These are phyloP conservation scores for Galemys pyrenaicus DNA, from an alignment of 2,113 vertebrate genomes.

Conservation along the genomic window DNA sequence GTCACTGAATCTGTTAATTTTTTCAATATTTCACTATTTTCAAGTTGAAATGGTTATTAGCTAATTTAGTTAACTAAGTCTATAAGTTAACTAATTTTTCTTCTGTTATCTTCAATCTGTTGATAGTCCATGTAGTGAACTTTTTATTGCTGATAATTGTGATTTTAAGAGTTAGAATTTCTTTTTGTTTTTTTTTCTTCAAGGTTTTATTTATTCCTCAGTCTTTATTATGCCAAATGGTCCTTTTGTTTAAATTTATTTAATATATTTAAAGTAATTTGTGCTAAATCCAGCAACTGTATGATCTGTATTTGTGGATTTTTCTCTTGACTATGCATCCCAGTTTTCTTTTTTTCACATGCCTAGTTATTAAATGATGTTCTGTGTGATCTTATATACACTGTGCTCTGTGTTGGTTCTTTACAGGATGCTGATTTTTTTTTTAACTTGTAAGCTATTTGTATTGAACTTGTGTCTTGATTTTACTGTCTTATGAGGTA, in stretches of 20 bases:
- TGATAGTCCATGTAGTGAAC: neutral
- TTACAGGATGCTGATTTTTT: neutral
- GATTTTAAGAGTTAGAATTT: neutral
- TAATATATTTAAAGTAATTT: neutral
- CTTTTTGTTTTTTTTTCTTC: neutral
- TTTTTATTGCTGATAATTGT: neutral
- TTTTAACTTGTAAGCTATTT: neutral
- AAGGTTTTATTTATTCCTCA: neutral
- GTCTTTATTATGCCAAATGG: neutral
- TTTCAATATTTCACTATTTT: neutral
- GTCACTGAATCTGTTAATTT: neutral
- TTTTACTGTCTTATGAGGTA: neutral
- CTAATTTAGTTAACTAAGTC: too few species aligned
- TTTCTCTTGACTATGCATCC: neutral
- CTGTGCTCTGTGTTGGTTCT: neutral
- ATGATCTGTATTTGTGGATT: neutral
- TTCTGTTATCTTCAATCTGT: neutral
- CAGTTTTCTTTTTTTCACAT: neutral
- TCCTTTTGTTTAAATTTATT: neutral
- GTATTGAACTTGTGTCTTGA: neutral
- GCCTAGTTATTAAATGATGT: neutral
- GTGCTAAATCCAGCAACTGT: neutral
- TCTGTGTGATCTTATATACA: neutral
- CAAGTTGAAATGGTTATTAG: too few species aligned
- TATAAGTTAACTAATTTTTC: neutral